phyloP scores from a whole-genome alignment of 2,797 vertebrate species.

The Falco concolor region DNA sequence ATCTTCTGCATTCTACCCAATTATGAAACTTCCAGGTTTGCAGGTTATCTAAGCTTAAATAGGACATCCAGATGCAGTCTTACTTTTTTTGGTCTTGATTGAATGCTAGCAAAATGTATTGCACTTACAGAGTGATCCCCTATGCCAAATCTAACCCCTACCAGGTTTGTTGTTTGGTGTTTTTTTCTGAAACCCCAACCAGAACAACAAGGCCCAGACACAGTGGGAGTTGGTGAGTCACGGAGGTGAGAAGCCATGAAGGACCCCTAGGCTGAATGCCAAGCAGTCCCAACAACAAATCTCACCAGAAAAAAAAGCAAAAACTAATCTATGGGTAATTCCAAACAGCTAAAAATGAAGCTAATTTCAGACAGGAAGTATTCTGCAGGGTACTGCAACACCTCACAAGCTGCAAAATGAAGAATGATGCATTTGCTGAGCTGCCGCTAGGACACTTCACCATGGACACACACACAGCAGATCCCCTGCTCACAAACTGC shows the following conservation, averaged over 20 bases:
- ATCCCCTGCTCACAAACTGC: neutral
- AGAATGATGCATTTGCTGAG: neutral
- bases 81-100: neutral
- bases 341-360: neutral
- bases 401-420: neutral
- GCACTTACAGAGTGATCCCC: neutral
- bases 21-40: neutral
- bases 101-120: neutral
- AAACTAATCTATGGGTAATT: neutral
- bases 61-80: neutral
- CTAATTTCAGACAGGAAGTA: neutral
- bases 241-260: neutral
- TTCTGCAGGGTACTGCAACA: neutral
- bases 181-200: neutral
- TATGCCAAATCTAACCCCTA: neutral
- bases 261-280: neutral
- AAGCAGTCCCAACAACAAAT: neutral
- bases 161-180: neutral
- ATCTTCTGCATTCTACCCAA: neutral
- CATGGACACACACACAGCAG: neutral
- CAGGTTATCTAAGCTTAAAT: neutral
- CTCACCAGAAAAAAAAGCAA: neutral
- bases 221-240: accelerated
- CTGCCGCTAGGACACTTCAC: neutral
- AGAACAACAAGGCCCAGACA: neutral